These are phyloP conservation scores for Synanthedon vespiformis DNA, from an alignment of 2,888 invertebrate species.

Conservation along the genomic window DNA sequence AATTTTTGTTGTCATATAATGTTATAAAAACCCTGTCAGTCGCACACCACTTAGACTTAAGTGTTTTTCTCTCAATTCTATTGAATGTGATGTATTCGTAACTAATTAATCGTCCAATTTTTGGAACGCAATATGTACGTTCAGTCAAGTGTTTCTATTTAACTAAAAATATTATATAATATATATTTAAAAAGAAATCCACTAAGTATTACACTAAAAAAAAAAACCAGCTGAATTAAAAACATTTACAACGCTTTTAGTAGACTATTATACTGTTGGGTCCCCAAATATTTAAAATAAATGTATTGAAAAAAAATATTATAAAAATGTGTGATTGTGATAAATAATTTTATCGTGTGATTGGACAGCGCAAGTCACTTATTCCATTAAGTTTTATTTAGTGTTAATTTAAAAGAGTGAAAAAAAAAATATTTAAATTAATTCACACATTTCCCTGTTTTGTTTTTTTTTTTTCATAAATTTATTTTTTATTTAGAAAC, in stretches of 20 bases:
- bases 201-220: slow-evolving; percentile 1
- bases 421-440: no score
- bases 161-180: slow-evolving; percentile 30
- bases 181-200: slow-evolving; percentile 18
- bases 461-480: no score
- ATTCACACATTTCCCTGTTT: no score
- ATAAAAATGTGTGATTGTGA: slow-evolving; percentile 13
- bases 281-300: slow-evolving; percentile 9
- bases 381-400: slow-evolving; percentile 2
- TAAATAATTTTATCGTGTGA: slow-evolving; percentile 14
- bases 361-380: not conserved
- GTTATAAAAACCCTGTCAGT: not conserved
- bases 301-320: slow-evolving; percentile 1
- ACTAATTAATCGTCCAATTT: slow-evolving; percentile 30
- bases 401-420: no score
- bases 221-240: not conserved
- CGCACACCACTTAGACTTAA: slow-evolving; percentile 42
- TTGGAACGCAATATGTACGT: slow-evolving; percentile 41
- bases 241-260: not conserved
- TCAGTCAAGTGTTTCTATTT: slow-evolving; percentile 35
- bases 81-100: slow-evolving; percentile 42
- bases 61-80: slow-evolving; percentile 36
- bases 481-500: no score
- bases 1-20: not conserved
- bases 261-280: slow-evolving; percentile 3